Base-by-base conservation (phyloP, 2,888 invertebrate species). In the Pherbina coryleti region DNA sequence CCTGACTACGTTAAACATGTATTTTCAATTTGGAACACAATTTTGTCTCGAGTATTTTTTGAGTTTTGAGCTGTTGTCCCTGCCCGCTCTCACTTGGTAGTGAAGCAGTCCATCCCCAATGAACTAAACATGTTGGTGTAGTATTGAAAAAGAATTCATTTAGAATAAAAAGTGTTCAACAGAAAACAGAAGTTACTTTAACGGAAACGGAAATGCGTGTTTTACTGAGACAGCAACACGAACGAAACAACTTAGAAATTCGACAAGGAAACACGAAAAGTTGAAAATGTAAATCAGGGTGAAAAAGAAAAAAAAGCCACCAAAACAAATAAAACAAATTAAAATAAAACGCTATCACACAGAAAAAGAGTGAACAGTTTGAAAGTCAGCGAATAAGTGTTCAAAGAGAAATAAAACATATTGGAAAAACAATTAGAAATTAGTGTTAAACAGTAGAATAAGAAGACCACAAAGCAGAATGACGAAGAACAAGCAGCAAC, bases 151-250 rank as follows among this genome's bases (percentile, higher is more conserved):
- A 44, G 14, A 44, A 11, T 44, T 14, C 4, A 7, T 44, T 7
- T 2, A 7, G 44, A 11, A 44, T 7, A 37, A 14, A 72, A 72
- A 34, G 19, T 25, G 4, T 51, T 70, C 53, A 14, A n/a, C 25
- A 25, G 37, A 72, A 74, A 78, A 69, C 74, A 76, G 76, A 79
- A 78, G 75, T 79, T 79, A 34, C 75, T 77, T 78, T 80, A 82
- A 79, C 79, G 83, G 82, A 82, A 82, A 82, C 81, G 82, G 82
- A 83, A 80, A 83, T 83, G 82, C 82, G 83, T 83, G 83, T 83
- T 83, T 81, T 79, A 81, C 81, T 82, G 75, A 82, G 82, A 82
- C 82, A 83, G 79, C 80, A 82, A 78, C 80, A 77, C 28, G 60
- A 79, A 76, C 19, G 55, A 19, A 75, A 77, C 7, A 72, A 34